Conservation (phyloP, 2,888 invertebrate species). For the Dryococelus australis region DNA sequence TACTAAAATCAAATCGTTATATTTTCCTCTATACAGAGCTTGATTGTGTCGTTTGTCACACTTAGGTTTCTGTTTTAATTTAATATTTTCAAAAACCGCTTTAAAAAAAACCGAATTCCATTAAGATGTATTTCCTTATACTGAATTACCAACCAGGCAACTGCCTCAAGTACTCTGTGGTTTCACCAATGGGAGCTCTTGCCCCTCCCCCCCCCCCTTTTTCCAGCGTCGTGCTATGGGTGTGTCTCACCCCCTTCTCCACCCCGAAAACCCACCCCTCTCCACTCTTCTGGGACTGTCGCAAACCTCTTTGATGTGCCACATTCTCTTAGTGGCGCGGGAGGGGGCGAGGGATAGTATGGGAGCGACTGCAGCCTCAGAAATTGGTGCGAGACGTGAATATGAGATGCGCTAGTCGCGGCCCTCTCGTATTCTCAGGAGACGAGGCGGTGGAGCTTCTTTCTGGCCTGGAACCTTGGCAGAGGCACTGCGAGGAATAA, state of each 20-base stretch:
- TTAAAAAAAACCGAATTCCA: too few relatives aligned
- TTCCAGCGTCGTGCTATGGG: not conserved
- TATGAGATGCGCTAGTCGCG: not conserved
- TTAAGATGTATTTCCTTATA: too few relatives aligned
- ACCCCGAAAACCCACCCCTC: not conserved
- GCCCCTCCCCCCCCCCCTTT: too few relatives aligned
- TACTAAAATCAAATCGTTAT: too few relatives aligned
- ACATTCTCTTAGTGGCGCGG: not conserved
- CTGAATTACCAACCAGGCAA: too few relatives aligned
- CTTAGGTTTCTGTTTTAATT: too few relatives aligned
- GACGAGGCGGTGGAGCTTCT: not conserved
- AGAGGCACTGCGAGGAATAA: not conserved
- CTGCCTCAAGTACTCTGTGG: too few relatives aligned
- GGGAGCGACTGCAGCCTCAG: not conserved
- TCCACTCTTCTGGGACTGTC: not conserved
- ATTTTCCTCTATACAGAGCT: too few relatives aligned
- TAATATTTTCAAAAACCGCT: too few relatives aligned
- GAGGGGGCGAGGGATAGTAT: not conserved
- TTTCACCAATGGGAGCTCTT: not conserved
- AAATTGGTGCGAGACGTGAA: slow-evolving; percentile 16
- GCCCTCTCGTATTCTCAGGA: not conserved
- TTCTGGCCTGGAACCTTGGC: not conserved
- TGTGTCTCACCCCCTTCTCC: not conserved
- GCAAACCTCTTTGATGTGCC: slow-evolving; percentile 16
- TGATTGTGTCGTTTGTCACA: too few relatives aligned